Evolutionary conservation across 2,797 vertebrate species (phyloP), one percentile per base, ranked within the genome.

Genomic region (Hydrophis major): DNA sequence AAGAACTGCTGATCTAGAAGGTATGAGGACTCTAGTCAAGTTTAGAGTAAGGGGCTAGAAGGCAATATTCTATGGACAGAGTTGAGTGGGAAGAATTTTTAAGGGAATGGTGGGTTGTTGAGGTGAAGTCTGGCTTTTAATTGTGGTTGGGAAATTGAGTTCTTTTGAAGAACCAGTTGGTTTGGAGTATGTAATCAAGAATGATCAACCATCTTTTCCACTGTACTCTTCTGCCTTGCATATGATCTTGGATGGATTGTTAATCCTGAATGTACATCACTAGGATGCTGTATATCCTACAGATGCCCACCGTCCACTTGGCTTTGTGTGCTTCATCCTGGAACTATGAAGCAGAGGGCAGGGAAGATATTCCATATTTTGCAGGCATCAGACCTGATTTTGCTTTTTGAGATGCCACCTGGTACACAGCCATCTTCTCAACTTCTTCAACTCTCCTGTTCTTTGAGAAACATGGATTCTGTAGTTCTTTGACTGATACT

Each of bases 401-500:
- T 88, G 57, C 56, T 56, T 56, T 83, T 86, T 53, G 69, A 88
- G 86, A 78, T 37, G 56, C 86, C 56, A n/a, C 87, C n/a, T 88
- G n/a, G 56, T 57, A 22, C 56, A 28, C 57, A 89, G 53, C 25
- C 32, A n/a, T 63, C 37, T 74, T 53, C 92, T 88, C 37, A 89
- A 89, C 57, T n/a, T 63, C 90, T 83, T 91, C 87, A 42, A 27
- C 69, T n/a, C 59, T 83, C 22, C 69, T 32, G 12, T 91, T 42
- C 4, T 37, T 78, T 78, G 87, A 87, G 57, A 61, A 88, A n/a
- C 27, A 57, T 56, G 90, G 57, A 93, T 89, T 91, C 57, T 91
- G 13, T 91, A 74, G n/a, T 89, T 91, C 69, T 89, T 1, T 83
- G 87, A 89, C 66, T n/a, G 89, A 2, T n/a, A 56, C 32, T n/a